These are phyloP conservation scores for Cairina moschata DNA, from an alignment of 2,113 vertebrate genomes.

Conservation along the genomic window DNA sequence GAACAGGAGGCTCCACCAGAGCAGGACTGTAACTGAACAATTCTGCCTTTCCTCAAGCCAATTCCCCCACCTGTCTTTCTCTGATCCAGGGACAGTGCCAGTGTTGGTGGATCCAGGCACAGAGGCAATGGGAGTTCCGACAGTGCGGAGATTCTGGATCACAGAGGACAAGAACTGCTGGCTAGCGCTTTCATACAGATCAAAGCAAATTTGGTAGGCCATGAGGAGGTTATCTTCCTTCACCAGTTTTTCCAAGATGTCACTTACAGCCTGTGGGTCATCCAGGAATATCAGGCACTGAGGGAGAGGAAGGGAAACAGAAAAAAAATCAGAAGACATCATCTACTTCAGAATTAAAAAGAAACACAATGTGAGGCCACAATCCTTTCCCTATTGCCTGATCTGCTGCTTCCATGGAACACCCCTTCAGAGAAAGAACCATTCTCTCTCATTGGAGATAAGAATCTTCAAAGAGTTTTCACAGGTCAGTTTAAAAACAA, in stretches of 20 bases:
- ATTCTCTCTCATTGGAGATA: neutral
- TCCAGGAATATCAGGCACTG: constrained; percentile 99
- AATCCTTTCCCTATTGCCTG: neutral
- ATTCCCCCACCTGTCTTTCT: constrained; percentile 87
- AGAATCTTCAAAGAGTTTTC: neutral
- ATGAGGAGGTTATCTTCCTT: constrained; percentile 99
- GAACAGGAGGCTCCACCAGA: neutral
- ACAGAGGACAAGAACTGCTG: constrained; percentile 98
- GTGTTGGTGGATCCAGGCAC: constrained; percentile 97
- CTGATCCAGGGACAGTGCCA: constrained; percentile 87
- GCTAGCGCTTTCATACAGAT: constrained; percentile 98
- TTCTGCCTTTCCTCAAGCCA: neutral
- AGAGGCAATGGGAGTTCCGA: constrained; percentile 92
- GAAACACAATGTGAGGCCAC: neutral
- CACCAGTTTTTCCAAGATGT: constrained; percentile 97
- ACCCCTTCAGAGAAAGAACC: neutral
- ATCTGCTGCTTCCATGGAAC: neutral
- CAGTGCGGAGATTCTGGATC: constrained; percentile 94
- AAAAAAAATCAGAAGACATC: neutral
- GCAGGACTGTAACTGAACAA: neutral
- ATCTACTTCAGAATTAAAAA: neutral
- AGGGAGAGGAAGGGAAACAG: neutral
- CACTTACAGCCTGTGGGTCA: constrained; percentile 97
- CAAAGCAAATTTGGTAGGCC: constrained; percentile 99
- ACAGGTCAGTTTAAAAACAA: neutral